Evolutionary conservation across 2,888 invertebrate species (phyloP).

Genomic region (Polyploca ridens): DNA sequence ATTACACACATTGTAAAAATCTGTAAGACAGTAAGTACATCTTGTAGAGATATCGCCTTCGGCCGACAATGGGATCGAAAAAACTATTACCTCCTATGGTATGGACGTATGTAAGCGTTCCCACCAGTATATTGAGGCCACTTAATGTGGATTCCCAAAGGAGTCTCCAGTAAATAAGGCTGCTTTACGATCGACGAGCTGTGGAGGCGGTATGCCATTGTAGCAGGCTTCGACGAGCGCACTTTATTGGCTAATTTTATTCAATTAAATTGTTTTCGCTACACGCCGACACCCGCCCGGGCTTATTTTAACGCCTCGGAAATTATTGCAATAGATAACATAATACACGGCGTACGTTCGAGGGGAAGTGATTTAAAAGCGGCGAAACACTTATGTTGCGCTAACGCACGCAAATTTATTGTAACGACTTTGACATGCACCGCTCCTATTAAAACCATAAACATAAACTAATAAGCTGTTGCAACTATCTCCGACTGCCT

Average conservation of each 20-base stretch:
- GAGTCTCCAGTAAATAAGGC: conserved; percentile 71
- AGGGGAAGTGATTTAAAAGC: conserved; percentile 57
- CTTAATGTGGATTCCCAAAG: conserved; percentile 75
- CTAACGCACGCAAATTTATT: conserved; percentile 46
- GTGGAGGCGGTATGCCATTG: conserved; percentile 78
- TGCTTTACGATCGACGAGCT: conserved; percentile 65
- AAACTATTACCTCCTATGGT: conserved; percentile 56
- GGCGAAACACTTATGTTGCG: conserved; percentile 41
- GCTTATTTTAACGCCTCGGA: conserved; percentile 71
- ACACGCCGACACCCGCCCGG: conserved; percentile 52
- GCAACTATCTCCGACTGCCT: conserved; percentile 45
- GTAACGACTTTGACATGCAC: conserved; percentile 46
- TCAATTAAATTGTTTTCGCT: conserved; percentile 81
- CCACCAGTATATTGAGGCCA: conserved; percentile 61
- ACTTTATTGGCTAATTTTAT: conserved; percentile 84
- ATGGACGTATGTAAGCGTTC: conserved; percentile 58
- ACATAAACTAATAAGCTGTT: conserved; percentile 55
- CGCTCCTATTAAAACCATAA: conserved; percentile 49
- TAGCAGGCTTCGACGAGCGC: conserved; percentile 67
- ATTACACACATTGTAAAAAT: conserved; percentile 32
- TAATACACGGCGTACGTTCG: conserved; percentile 50
- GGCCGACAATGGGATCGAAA: conserved; percentile 49
- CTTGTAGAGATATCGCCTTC: conserved; percentile 39
- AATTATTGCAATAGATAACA: conserved; percentile 77
- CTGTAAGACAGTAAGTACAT: conserved; percentile 32